phyloP scores from a whole-genome alignment of 2,797 vertebrate genomes.

The Pogonophryne albipinna region DNA sequence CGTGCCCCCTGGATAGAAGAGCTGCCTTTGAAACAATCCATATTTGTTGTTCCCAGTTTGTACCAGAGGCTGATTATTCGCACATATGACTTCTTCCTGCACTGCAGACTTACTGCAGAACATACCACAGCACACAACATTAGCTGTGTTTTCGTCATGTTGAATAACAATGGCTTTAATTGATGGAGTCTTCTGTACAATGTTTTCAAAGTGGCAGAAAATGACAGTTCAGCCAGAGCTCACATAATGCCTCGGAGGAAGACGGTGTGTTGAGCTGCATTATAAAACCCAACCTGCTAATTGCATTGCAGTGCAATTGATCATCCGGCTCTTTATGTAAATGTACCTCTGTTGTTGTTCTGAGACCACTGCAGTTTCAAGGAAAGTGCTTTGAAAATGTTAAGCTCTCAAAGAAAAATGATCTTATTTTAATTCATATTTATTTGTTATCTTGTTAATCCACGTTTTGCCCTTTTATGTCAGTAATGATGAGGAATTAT shows the following conservation, averaged over 20 bases:
- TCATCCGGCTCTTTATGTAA: conserved; percentile 34
- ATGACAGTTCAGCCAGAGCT: conserved; percentile 26
- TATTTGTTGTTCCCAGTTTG: conserved; percentile 38
- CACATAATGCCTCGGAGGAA: conserved; percentile 6
- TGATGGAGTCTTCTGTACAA: conserved; percentile 29
- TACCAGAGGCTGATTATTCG: conserved; percentile 51
- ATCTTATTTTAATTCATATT: conserved; percentile 11
- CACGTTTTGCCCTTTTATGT: conserved; percentile 9
- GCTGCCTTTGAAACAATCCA: conserved; percentile 25
- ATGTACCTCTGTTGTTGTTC: conserved; percentile 23
- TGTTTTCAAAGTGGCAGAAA: conserved; percentile 8
- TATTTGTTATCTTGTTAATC: conserved; percentile 28
- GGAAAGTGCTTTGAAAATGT: not conserved
- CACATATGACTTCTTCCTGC: conserved; percentile 21
- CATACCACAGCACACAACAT: too few relatives aligned
- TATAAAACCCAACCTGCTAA: conserved; percentile 40
- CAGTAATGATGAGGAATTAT: conserved; percentile 15
- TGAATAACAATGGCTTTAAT: conserved; percentile 9
- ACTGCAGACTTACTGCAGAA: conserved; percentile 17
- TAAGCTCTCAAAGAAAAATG: conserved; percentile 12
- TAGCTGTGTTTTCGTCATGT: conserved; percentile 12
- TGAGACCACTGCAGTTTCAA: conserved; percentile 17
- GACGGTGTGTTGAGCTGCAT: conserved; percentile 7
- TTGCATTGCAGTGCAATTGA: conserved; percentile 58
- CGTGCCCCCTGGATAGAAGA: not conserved